phyloP scores from a whole-genome alignment of 2,797 vertebrate genomes.

The Pangasius mekongensis region DNA sequence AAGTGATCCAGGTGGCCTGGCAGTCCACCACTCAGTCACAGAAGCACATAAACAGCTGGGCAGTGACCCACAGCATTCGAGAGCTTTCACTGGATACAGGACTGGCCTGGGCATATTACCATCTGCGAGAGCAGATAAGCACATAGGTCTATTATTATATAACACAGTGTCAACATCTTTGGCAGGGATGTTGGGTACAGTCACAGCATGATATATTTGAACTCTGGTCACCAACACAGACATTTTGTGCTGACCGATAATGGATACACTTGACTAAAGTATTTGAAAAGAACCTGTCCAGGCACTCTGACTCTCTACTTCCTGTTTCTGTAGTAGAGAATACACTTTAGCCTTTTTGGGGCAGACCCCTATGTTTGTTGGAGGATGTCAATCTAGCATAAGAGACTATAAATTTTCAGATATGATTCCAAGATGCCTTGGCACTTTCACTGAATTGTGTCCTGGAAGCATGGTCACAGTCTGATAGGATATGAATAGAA shows the following conservation, averaged over 20 bases:
- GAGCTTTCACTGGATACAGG: background rate
- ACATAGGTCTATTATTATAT: constrained; percentile 13
- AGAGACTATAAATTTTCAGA: background rate
- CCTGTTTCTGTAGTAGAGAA: background rate
- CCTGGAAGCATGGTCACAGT: background rate
- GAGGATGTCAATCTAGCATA: background rate
- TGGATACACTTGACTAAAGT: background rate
- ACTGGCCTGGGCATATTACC: background rate
- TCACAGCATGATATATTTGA: background rate
- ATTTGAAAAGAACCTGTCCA: background rate
- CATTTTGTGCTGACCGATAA: background rate
- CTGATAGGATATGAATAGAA: background rate
- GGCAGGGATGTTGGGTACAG: background rate
- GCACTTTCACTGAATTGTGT: background rate
- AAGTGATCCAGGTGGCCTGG: background rate
- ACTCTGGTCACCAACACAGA: background rate
- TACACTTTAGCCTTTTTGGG: background rate
- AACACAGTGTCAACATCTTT: constrained; percentile 1
- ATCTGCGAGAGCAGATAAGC: background rate
- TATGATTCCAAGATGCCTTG: background rate
- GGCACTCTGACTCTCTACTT: background rate
- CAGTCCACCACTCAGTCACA: background rate
- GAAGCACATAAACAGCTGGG: background rate
- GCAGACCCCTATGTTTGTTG: background rate
- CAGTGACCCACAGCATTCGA: background rate